Percentiles rank a stretch among this genome's conserved stretches.
Evolutionary conservation across 2,888 invertebrate genomes (phyloP).

Genomic region (Noctua janthina): DNA sequence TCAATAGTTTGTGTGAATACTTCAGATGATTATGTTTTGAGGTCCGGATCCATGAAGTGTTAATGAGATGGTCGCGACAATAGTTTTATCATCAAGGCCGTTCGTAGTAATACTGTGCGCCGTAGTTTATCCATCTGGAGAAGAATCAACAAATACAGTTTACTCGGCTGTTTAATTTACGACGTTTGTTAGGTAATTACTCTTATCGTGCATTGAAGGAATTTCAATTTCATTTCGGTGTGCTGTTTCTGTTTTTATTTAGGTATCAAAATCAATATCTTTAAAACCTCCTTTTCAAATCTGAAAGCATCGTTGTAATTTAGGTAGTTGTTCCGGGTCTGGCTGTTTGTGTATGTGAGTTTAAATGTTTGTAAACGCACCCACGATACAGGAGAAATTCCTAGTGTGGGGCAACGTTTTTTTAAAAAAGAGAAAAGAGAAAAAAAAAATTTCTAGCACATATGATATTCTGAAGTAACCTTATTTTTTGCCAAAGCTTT

Average conservation of each 20-base stretch:
- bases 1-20: conserved; percentile 25
- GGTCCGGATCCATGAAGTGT: conserved; percentile 54
- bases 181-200: conserved; percentile 39
- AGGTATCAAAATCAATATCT: not conserved
- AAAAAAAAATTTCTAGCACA: too few relatives aligned
- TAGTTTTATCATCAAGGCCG: conserved; percentile 57
- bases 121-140: conserved; percentile 17
- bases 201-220: conserved; percentile 40
- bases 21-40: conserved; percentile 42
- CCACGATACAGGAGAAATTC: too few relatives aligned
- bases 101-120: conserved; percentile 23
- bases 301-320: not conserved
- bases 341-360: too few relatives aligned
- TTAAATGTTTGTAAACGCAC: too few relatives aligned
- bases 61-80: conserved; percentile 58
- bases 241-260: conserved; percentile 29
- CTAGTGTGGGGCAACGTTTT: too few relatives aligned
- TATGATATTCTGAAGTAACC: not conserved
- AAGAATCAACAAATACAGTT: conserved; percentile 13
- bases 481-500: not conserved
- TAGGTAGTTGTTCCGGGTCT: too few relatives aligned
- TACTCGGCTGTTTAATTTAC: conserved; percentile 24
- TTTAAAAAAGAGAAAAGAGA: too few relatives aligned
- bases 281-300: not conserved
- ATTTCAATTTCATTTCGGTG: conserved; percentile 32